Evolutionary conservation across 2,113 vertebrate species (phyloP).

Genomic region (Emydura subglobosa): DNA sequence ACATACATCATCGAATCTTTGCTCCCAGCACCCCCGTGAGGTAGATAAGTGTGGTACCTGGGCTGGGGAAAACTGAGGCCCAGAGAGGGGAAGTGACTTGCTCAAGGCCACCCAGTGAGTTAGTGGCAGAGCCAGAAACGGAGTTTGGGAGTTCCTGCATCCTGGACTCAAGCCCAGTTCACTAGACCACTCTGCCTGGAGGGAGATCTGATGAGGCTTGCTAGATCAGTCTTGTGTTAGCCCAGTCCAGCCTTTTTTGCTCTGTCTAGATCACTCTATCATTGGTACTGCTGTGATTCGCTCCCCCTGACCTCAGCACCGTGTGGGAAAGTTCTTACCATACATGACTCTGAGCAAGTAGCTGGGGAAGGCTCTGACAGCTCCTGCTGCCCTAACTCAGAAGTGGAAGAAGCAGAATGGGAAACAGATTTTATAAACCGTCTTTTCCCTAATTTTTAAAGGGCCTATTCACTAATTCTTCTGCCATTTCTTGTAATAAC

Average conservation of each 20-base stretch:
- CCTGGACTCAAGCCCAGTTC: background rate
- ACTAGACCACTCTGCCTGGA: background rate
- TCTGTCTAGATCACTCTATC: background rate
- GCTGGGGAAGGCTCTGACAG: background rate
- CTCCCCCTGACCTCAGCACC: background rate
- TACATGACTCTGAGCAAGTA: background rate
- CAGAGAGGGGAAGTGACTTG: background rate
- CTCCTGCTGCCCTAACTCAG: background rate
- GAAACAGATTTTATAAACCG: background rate
- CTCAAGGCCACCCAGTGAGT: background rate
- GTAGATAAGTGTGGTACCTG: background rate
- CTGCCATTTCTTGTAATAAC: background rate
- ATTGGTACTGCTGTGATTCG: background rate
- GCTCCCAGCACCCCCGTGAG: background rate
- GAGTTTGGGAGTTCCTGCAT: background rate
- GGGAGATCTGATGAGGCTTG: background rate
- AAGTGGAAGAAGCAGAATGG: background rate
- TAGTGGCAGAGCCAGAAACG: background rate
- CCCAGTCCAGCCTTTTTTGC: background rate
- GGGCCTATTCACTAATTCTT: background rate
- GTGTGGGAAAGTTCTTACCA: background rate
- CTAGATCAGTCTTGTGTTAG: background rate
- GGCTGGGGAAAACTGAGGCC: background rate
- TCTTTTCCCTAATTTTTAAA: background rate
- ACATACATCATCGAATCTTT: background rate